Conservation (phyloP, 1,140 invertebrate species). For the Trypoxylus dichotomus region DNA sequence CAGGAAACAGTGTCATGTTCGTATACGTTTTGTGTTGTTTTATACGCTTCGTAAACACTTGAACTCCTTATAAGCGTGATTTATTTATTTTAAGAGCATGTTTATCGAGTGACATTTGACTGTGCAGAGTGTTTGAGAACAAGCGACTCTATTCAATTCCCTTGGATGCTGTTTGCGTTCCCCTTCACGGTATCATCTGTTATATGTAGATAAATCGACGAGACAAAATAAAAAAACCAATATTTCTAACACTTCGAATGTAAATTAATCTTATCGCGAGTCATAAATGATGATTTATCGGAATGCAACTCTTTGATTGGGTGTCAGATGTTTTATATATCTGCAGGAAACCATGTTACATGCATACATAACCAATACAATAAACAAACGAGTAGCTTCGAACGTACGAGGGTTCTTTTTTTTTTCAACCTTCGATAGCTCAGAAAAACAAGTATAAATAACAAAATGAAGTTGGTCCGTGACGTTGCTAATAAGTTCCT, state of each 20-base stretch:
- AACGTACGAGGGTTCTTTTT: too few species aligned
- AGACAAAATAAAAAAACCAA: neutral
- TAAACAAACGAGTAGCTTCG: too few species aligned
- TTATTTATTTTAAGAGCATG: slow-evolving; percentile 19
- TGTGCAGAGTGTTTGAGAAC: neutral
- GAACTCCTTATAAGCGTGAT: neutral
- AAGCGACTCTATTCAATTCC: neutral
- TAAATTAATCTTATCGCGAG: neutral
- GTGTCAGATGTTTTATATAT: too few species aligned
- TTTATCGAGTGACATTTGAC: slow-evolving; percentile 21
- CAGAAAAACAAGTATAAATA: too few species aligned
- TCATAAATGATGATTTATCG: too few species aligned
- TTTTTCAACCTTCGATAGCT: too few species aligned
- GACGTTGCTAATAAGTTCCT: too few species aligned
- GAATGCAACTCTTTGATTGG: too few species aligned
- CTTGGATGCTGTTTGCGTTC: neutral
- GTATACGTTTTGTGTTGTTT: neutral
- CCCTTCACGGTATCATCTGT: neutral
- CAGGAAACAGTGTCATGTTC: neutral
- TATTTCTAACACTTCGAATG: neutral
- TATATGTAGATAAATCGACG: neutral
- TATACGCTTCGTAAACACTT: neutral
- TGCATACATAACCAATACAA: too few species aligned
- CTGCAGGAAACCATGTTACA: too few species aligned
- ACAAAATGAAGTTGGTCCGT: too few species aligned